phyloP scores from a whole-genome alignment of 2,888 invertebrate species.

The Elegia similella region DNA sequence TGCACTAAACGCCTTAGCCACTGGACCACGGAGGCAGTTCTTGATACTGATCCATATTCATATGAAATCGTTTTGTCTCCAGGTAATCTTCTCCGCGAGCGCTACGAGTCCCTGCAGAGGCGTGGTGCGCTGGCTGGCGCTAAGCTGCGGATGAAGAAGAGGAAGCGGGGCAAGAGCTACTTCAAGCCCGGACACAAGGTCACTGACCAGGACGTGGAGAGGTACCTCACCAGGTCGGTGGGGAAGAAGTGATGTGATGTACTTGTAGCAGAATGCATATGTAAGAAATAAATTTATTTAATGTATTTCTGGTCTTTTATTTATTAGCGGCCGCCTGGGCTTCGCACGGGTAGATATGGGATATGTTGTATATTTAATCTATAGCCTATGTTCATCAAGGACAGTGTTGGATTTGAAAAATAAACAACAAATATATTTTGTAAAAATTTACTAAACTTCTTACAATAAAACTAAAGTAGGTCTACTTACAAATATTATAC shows the following conservation, averaged over 20 bases:
- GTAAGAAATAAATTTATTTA: conserved; percentile 19
- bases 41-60: too few species aligned
- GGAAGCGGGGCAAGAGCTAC: conserved; percentile 87
- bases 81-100: conserved; percentile 89
- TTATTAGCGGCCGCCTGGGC: too few species aligned
- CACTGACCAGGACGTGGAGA: conserved; percentile 76
- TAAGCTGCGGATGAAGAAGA: conserved; percentile 84
- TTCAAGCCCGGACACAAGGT: conserved; percentile 81
- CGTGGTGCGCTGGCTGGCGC: conserved; percentile 93
- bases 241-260: conserved; percentile 31
- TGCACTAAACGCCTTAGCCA: too few species aligned
- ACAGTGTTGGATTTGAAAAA: conserved; percentile 20
- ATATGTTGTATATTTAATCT: too few species aligned
- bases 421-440: conserved; percentile 39
- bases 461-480: conserved; percentile 47
- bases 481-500: conserved; percentile 60
- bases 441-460: conserved; percentile 60
- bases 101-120: conserved; percentile 93
- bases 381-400: too few species aligned
- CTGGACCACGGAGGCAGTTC: too few species aligned
- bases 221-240: conserved; percentile 40
- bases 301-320: conserved; percentile 2
- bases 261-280: background rate
- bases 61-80: conserved; percentile 40
- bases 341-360: too few species aligned